Evolutionary conservation across 2,888 invertebrate species (phyloP), one percentile per base, ranked within the genome.

Genomic region (Polylopha cassiicola): DNA sequence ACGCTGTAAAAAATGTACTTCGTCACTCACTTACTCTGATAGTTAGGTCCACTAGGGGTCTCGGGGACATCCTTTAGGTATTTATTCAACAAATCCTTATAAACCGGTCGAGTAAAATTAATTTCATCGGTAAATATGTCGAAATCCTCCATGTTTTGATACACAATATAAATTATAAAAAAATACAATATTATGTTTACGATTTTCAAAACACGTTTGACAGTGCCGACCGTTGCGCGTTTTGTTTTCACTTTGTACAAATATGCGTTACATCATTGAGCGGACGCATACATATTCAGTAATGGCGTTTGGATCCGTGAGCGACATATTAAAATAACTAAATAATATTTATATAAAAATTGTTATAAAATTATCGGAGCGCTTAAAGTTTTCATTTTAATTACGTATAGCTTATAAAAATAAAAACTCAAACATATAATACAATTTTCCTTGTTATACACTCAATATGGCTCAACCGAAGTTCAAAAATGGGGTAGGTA

Each of bases 111-210:
- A 1, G 77, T 72, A 42, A 72, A 78, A 34, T 74, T 66, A 10
- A 81, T 80, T 61, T 82, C 76, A 55, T 82, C 73, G 0, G 80
- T 78, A 53, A 85, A 84, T 27, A 85, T 63, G 53, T 85, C 84
- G 31, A 76, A 81, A 56, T 84, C 82, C 51, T 82, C 84, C 81
- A 85, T 81, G 39, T 13, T 61, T 39, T 28, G 11, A 22, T 8
- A 4, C 4, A 22, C 3, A 3, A 18, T 3, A 15, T 4, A 3
- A 34, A 24, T 6, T 18, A n/a, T 8, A 11, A 5, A 2, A 27
- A 28, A 29, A 30, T 11, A 29, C 18, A 20, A 31, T 11, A 30
- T n/a, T 17, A 21, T 9, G 8, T 20, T n/a, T 5, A n/a, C n/a
- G n/a, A 24, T 20, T 36, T 41, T 30, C 16, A 36, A 41, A 20